Evolutionary conservation across 1,140 invertebrate genomes (phyloP), one percentile per base, ranked within the genome.

Genomic region (Drosophila aff.): DNA sequence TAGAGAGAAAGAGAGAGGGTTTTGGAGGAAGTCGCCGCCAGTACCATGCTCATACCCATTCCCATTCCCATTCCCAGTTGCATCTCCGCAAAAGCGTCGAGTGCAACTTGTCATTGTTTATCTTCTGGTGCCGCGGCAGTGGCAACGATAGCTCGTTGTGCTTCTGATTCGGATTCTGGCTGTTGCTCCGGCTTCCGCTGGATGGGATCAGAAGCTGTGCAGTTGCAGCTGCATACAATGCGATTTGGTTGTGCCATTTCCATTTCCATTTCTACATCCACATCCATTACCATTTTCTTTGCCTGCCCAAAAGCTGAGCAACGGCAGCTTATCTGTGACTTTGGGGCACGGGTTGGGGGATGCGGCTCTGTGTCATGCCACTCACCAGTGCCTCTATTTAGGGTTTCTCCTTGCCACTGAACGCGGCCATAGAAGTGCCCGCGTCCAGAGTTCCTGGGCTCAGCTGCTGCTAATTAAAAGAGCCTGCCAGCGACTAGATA

Each of bases 81-180:
- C 67, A 71, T 71, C 67, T 71, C 64, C 16, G 55, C 64, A 58
- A 55, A 60, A 77, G 74, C 74, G 64, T 77, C 75, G 75, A 79
- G 67, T 79, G 76, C 76, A 79, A 79, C 76, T 79, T 79, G 76
- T 79, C 76, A 78, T 78, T 78, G 75, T 77, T 78, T 78, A 78
- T 78, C 75, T 77, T 36, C 52, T 36, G 44, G 31, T 28, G 49
- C 41, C 77, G 31, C 31, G 36, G 71, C 61, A 67, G 44, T 26
- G 63, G 33, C 67, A 73, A 69, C 74, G 75, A 78, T 78, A 78
- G 74, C 75, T 77, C 40, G 49, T 47, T 71, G 55, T 73, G 44
- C 52, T 73, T 57, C 46, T 52, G 53, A 33, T 74, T 57, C 38
- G 28, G 53, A 33, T 74, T 33, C 64, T 40, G 69, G 33, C 53